A percentile compares a stretch with the other conserved stretches of the same genome.
Evolutionary conservation across 2,113 vertebrate genomes (phyloP).

Genomic region (Cairina moschata): DNA sequence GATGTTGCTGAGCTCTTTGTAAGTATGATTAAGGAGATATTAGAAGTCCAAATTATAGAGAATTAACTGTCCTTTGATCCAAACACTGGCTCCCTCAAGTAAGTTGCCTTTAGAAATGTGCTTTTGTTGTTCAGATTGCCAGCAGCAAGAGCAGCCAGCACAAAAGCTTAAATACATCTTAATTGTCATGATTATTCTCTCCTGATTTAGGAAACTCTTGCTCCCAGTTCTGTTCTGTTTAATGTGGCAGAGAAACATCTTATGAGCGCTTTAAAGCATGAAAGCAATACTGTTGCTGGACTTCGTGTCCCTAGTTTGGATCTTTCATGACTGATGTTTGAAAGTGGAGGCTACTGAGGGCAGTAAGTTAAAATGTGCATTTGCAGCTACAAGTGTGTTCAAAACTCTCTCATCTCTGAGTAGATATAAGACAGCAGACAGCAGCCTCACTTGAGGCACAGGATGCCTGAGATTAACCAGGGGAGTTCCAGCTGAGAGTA

Average conservation of each 20-base stretch:
- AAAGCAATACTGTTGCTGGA: background rate
- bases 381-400: background rate
- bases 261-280: background rate
- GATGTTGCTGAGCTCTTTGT: background rate
- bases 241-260: background rate
- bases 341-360: background rate
- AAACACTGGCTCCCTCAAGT: background rate
- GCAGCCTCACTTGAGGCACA: background rate
- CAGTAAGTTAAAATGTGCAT: background rate
- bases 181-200: constrained; percentile 56
- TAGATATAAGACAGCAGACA: background rate
- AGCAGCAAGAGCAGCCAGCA: constrained; percentile 50
- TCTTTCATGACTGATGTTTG: background rate
- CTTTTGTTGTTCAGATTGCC: constrained; percentile 24
- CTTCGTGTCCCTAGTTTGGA: background rate
- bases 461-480: background rate
- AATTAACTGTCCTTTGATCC: constrained; percentile 60
- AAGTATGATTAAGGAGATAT: background rate
- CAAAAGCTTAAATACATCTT: constrained; percentile 48
- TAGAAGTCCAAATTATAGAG: constrained; percentile 22
- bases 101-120: constrained; percentile 7
- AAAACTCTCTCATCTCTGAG: background rate
- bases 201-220: constrained; percentile 1
- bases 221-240: constrained; percentile 14
- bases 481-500: background rate